Base-by-base conservation (phyloP, 2,113 vertebrate species). In the Lichenostomus cassidix region DNA sequence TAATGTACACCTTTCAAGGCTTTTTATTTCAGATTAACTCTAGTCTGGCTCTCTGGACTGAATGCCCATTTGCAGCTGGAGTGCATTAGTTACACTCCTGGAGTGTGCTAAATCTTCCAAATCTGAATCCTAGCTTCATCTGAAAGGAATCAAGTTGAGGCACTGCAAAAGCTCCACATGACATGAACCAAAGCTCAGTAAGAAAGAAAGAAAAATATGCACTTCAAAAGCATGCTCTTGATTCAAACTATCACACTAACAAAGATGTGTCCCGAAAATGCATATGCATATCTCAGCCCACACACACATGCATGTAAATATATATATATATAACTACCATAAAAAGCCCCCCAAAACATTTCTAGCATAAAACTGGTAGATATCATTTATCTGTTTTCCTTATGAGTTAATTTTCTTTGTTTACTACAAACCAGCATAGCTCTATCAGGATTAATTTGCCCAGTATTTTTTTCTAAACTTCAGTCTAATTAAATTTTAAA, bases 131-230 rank as follows among this genome's bases (percentile, higher is more conserved):
- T 35, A 17, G 87, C 69, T 95, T 96, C 94, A 96, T 90, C 90
- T 96, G 95, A 94, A 96, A 95, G 90, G 85, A 95, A 95, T 96
- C 90, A 91, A 87, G 90, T 91, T 69, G 92, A 87, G 87, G 87
- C 87, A 83, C 70, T 85, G 92, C 49, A 89, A 94, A 96, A 95
- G 88, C 78, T 71, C 92, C 90, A 74, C 88, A 83, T 85, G 90
- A 85, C 24, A 3, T 84, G 74, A 95, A 89, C 35, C 60, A 81
- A 77, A 77, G 87, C 68, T 91, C 64, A 87, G 13, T 44, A 29
- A 29, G 78, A 84, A 84, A 71, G 65, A 87, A 78, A 81, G 77
- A 42, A 75, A 92, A 79, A 92, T 80, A 70, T 10, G 73, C 82
- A 91, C 46, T 91, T 94, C 78, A 91, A 94, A 94, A 93, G 82